Conservation (phyloP, 1,140 invertebrate species). For the Drosophila saltans region DNA sequence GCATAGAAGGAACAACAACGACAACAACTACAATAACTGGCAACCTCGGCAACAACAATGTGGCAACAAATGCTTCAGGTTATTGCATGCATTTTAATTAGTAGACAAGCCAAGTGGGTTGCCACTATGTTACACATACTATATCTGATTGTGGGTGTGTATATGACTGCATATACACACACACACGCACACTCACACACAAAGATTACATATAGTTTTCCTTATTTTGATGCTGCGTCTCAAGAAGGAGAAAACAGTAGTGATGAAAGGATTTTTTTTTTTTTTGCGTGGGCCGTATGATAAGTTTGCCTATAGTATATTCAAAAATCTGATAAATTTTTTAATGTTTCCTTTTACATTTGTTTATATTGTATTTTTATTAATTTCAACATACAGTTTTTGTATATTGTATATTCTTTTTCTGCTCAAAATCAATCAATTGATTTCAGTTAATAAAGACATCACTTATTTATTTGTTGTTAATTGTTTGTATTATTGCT, state of each 20-base stretch:
- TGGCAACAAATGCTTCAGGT: conserved; percentile 79
- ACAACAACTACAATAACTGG: conserved; percentile 45
- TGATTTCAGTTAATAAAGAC: no score
- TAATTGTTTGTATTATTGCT: no score
- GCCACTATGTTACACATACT: conserved; percentile 11
- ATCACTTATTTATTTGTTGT: no score
- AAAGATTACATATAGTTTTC: conserved; percentile 1
- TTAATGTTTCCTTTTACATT: not conserved
- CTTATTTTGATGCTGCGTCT: conserved; percentile 4
- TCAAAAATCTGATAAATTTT: not conserved
- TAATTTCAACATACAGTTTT: no score
- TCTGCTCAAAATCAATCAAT: no score
- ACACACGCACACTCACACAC: not conserved
- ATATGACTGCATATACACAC: not conserved
- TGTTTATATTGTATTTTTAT: no score
- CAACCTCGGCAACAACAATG: conserved; percentile 56
- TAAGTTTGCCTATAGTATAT: not conserved
- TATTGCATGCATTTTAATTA: conserved; percentile 82
- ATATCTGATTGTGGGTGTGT: not conserved
- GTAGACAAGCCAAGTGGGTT: conserved; percentile 79
- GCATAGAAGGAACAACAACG: conserved; percentile 52
- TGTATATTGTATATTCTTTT: no score
- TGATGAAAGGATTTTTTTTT: not conserved
- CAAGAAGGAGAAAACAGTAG: conserved; percentile 5
- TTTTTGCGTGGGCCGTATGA: conserved; percentile 3